Conservation (phyloP, 1,140 invertebrate genomes). For the Zaprionus ghesquierei region DNA sequence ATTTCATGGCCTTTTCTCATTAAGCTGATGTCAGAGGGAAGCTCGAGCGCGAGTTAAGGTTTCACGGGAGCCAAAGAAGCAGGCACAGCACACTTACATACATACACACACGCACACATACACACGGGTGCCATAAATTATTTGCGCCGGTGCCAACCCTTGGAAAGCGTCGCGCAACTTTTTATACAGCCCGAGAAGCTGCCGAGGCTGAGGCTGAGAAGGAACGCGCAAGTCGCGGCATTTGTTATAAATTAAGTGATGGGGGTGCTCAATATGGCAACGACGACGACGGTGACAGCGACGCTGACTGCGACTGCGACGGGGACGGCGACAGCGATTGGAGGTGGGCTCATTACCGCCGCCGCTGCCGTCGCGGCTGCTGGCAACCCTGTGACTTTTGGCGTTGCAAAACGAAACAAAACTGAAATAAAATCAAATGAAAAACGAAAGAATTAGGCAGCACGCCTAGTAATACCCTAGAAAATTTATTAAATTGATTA, state of each 20-base stretch:
- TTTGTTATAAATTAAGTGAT: conserved; percentile 79
- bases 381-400: conserved; percentile 42
- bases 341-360: conserved; percentile 51
- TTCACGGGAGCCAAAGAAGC: neutral
- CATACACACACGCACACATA: neutral
- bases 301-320: neutral
- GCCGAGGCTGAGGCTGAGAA: neutral
- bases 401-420: conserved; percentile 26
- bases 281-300: neutral
- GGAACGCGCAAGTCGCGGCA: conserved; percentile 33
- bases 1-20: conserved; percentile 71
- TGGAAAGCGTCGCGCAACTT: conserved; percentile 54
- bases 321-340: neutral
- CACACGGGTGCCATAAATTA: conserved; percentile 75
- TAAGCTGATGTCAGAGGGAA: conserved; percentile 62
- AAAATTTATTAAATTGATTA: too few relatives aligned
- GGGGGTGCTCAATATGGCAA: conserved; percentile 56
- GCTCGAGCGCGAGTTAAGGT: conserved; percentile 26
- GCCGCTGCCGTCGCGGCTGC: neutral
- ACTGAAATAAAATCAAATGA: conserved; percentile 43
- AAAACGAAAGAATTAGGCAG: neutral
- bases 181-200: conserved; percentile 32
- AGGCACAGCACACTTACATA: neutral
- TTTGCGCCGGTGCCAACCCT: conserved; percentile 60
- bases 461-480: neutral